These are phyloP conservation scores for Dromaius novaehollandiae DNA, from an alignment of 2,113 vertebrate species.

Conservation along the genomic window DNA sequence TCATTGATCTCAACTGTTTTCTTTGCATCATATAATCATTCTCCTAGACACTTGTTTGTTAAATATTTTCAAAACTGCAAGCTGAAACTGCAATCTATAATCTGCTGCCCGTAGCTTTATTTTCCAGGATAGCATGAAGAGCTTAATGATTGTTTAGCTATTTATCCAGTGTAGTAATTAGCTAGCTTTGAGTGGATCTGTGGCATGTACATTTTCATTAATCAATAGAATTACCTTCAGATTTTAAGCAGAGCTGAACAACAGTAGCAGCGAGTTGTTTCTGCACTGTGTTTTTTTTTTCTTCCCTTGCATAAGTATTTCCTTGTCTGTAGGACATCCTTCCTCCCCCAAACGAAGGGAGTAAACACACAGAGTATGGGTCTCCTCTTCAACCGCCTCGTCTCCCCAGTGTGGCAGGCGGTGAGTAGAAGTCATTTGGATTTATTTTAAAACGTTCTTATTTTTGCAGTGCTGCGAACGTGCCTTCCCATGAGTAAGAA, in stretches of 20 bases:
- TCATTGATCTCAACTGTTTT: constrained; percentile 1
- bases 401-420: not conserved
- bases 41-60: not conserved
- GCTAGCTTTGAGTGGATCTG: not conserved
- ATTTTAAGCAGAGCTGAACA: not conserved
- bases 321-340: not conserved
- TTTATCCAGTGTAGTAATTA: constrained; percentile 27
- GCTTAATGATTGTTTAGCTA: constrained; percentile 4
- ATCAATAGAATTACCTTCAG: constrained; percentile 6
- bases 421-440: not conserved
- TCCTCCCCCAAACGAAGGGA: not conserved
- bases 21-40: not conserved
- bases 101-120: not conserved
- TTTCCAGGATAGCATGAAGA: not conserved
- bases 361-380: not conserved
- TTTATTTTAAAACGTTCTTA: not conserved
- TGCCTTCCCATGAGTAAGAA: not conserved
- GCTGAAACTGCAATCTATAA: not conserved
- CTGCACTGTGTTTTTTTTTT: not conserved
- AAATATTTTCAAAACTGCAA: not conserved
- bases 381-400: not conserved
- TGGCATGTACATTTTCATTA: not conserved
- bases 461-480: not conserved
- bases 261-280: not conserved
- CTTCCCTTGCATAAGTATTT: not conserved